Evolutionary conservation across 2,888 invertebrate species (phyloP).

Genomic region (Stenchaetothrips biformis): DNA sequence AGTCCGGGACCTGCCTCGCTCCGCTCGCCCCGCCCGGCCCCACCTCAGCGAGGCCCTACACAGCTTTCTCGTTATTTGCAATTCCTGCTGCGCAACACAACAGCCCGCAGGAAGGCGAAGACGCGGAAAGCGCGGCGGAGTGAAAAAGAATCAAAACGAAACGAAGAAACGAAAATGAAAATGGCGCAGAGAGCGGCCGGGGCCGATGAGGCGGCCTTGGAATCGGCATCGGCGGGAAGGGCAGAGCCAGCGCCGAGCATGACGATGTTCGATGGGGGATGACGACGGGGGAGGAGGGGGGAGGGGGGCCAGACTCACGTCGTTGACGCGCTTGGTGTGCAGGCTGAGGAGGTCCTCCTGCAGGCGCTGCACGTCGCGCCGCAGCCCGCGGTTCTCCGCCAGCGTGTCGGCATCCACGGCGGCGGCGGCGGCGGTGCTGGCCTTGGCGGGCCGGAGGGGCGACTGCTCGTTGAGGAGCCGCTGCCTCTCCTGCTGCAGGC

Average conservation of each 20-base stretch:
- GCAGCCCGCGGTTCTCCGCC: constrained; percentile 53
- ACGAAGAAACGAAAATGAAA: not conserved
- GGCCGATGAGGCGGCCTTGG: not conserved
- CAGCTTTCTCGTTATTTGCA: not conserved
- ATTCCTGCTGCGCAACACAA: not conserved
- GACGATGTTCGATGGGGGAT: not conserved
- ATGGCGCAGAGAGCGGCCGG: not conserved
- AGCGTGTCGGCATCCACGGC: constrained; percentile 36
- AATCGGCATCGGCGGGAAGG: not conserved
- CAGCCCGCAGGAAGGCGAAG: not conserved
- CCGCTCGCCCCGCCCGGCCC: not conserved
- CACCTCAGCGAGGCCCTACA: not conserved
- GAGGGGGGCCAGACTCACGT: constrained; percentile 55
- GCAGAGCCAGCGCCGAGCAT: too few relatives aligned
- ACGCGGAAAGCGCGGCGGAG: not conserved
- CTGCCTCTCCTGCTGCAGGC: constrained; percentile 71
- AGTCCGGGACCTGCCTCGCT: not conserved
- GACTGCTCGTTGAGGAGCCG: constrained; percentile 46
- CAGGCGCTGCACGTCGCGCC: constrained; percentile 64
- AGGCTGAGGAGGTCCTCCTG: constrained; percentile 70
- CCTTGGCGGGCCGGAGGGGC: constrained; percentile 42
- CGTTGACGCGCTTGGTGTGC: constrained; percentile 72
- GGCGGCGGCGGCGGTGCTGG: constrained; percentile 3
- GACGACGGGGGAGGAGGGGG: too few relatives aligned
- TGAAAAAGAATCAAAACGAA: not conserved